These are phyloP conservation scores for Lepidocolaptes lacrymiger DNA, from an alignment of 2,797 vertebrate genomes.

Conservation along the genomic window DNA sequence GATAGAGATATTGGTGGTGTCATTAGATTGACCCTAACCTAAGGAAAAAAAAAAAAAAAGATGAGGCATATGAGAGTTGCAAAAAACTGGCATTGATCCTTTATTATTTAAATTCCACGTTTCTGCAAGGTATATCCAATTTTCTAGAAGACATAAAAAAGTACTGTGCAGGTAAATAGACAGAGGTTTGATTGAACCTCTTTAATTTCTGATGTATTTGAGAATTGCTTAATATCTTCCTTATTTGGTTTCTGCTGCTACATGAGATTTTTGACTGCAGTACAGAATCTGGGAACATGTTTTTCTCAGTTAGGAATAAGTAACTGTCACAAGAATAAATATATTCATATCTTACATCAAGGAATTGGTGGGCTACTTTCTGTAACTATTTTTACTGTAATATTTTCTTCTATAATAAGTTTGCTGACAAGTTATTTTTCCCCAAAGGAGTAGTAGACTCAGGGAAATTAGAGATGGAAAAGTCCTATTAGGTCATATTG, in stretches of 20 bases:
- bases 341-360: conserved; percentile 15
- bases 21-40: neutral
- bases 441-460: conserved; percentile 15
- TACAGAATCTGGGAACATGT: neutral
- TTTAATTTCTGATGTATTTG: neutral
- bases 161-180: neutral
- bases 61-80: neutral
- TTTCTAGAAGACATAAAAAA: neutral
- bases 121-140: neutral
- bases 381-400: conserved; percentile 43
- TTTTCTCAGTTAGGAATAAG: conserved; percentile 24
- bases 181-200: neutral
- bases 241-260: neutral
- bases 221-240: neutral
- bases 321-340: conserved; percentile 9
- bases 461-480: conserved; percentile 44
- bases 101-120: neutral
- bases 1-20: neutral
- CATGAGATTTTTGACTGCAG: neutral
- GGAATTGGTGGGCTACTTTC: neutral
- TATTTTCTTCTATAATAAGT: conserved; percentile 27
- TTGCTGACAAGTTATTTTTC: conserved; percentile 61
- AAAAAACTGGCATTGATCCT: neutral
- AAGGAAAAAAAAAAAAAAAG: neutral
- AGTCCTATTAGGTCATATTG: conserved; percentile 44